Evolutionary conservation across 1,140 invertebrate genomes (phyloP).

Genomic region (Archivesica marissinica): DNA sequence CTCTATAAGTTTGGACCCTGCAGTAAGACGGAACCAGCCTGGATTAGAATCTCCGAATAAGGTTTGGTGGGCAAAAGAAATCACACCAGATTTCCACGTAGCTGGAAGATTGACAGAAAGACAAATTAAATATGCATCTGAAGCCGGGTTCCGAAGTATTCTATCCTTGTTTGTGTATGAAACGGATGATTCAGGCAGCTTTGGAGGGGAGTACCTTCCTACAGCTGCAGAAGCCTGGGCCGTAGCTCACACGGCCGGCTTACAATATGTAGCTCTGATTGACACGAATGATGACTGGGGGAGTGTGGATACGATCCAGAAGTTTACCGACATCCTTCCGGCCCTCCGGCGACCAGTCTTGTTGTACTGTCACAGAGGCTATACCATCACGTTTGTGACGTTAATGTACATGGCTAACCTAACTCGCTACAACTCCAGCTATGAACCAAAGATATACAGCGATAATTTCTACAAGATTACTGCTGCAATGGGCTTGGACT

Average conservation of each 20-base stretch:
- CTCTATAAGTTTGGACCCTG: constrained; percentile 42
- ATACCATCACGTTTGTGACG: constrained; percentile 75
- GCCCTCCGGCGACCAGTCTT: constrained; percentile 69
- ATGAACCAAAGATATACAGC: constrained; percentile 68
- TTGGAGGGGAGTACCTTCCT: constrained; percentile 73
- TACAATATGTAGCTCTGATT: constrained; percentile 70
- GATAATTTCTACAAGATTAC: constrained; percentile 72
- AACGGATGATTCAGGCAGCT: constrained; percentile 63
- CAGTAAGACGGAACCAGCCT: constrained; percentile 60
- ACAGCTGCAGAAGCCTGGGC: constrained; percentile 65
- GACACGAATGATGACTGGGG: constrained; percentile 70
- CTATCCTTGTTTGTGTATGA: constrained; percentile 74
- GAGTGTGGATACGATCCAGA: constrained; percentile 68
- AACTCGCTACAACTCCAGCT: constrained; percentile 59
- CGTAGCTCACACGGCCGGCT: constrained; percentile 62
- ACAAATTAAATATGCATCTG: constrained; percentile 77
- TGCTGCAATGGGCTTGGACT: constrained; percentile 75
- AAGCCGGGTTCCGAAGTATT: constrained; percentile 77
- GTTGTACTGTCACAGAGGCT: constrained; percentile 73
- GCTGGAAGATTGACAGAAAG: constrained; percentile 75
- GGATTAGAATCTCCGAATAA: constrained; percentile 73
- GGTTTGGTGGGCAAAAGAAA: constrained; percentile 79
- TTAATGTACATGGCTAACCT: constrained; percentile 77
- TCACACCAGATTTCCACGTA: constrained; percentile 76
- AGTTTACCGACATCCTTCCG: constrained; percentile 65